phyloP scores from a whole-genome alignment of 2,888 invertebrate genomes.

The Bembecia ichneumoniformis region DNA sequence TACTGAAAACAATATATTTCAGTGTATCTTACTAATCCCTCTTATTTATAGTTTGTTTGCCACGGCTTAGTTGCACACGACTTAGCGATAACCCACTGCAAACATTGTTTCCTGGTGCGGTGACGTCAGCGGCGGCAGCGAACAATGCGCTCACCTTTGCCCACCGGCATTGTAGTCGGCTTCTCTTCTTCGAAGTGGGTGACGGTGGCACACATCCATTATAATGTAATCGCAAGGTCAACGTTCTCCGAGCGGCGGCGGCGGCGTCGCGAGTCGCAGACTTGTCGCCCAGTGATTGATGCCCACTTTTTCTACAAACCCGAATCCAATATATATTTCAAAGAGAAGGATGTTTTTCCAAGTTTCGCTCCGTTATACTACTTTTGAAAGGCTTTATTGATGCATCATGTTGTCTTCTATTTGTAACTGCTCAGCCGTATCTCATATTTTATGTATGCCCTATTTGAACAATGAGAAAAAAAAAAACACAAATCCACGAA shows the following conservation, averaged over 20 bases:
- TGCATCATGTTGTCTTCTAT: background rate
- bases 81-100: no score
- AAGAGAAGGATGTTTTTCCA: background rate
- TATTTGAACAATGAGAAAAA: constrained; percentile 6
- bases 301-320: background rate
- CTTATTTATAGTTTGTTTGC: no score
- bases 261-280: constrained; percentile 2
- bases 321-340: background rate
- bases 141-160: no score
- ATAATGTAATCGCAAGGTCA: background rate
- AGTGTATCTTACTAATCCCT: no score
- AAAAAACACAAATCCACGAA: constrained; percentile 26
- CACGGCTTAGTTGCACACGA: no score
- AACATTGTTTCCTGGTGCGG: no score
- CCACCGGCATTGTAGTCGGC: no score
- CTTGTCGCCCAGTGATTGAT: constrained; percentile 7
- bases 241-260: constrained; percentile 3
- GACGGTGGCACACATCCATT: no score
- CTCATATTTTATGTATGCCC: background rate
- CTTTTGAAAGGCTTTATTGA: background rate
- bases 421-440: background rate
- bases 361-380: background rate
- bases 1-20: no score
- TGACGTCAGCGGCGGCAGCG: no score
- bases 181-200: no score